Evolutionary conservation across 2,888 invertebrate species (phyloP).

Genomic region (Microplitis deprimator): DNA sequence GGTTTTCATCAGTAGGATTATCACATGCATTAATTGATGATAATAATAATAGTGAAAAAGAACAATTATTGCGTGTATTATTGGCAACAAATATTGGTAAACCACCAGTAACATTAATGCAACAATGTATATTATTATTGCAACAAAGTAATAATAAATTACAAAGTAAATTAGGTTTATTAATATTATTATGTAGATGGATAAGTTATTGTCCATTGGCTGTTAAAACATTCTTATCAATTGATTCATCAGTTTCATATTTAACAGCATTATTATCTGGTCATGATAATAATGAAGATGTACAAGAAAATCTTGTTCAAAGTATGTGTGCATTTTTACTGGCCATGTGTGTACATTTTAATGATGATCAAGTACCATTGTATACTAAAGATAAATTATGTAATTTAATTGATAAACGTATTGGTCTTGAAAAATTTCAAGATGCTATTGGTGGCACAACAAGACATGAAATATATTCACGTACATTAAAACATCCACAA

Average conservation of each 20-base stretch:
- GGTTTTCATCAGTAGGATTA: conserved; percentile 95
- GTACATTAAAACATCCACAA: conserved; percentile 95
- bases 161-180: conserved; percentile 88
- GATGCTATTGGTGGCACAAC: conserved; percentile 89
- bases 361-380: conserved; percentile 84
- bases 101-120: conserved; percentile 89
- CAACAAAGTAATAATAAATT: conserved; percentile 84
- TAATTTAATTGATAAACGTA: conserved; percentile 88
- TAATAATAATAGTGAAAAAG: conserved; percentile 86
- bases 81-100: conserved; percentile 88
- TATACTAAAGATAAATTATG: conserved; percentile 84
- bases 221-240: conserved; percentile 85
- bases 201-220: conserved; percentile 86
- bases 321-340: conserved; percentile 93
- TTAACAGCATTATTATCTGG: conserved; percentile 77
- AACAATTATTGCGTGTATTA: conserved; percentile 91
- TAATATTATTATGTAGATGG: conserved; percentile 94
- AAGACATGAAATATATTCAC: conserved; percentile 91
- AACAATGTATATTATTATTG: conserved; percentile 88
- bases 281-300: conserved; percentile 90
- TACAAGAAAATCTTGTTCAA: conserved; percentile 89
- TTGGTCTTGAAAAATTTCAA: conserved; percentile 90
- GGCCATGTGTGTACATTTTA: conserved; percentile 92
- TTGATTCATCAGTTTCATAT: conserved; percentile 87
- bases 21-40: conserved; percentile 93